A percentile compares a stretch with the other conserved stretches of the same genome.
phyloP scores from a whole-genome alignment of 2,113 vertebrate species.

The Galeopterus variegatus region DNA sequence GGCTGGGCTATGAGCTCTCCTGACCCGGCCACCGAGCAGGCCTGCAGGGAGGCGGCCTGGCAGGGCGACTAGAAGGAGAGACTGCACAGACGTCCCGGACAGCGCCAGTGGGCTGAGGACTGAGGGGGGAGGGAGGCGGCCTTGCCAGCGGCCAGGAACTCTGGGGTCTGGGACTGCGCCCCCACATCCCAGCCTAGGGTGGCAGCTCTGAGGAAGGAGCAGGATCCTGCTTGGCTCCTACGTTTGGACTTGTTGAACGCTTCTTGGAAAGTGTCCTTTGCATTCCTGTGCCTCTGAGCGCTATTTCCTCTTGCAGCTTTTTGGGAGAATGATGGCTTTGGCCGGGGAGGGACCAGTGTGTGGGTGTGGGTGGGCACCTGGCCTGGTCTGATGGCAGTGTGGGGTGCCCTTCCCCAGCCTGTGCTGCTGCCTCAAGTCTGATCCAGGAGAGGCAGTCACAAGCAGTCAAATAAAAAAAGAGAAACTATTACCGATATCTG shows the following conservation, averaged over 20 bases:
- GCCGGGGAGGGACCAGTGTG: neutral
- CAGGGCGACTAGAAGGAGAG: neutral
- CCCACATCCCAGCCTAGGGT: too few relatives aligned
- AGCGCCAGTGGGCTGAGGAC: neutral
- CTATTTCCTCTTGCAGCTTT: neutral
- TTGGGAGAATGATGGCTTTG: neutral
- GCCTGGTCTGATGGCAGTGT: neutral
- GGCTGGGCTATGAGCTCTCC: constrained; percentile 85
- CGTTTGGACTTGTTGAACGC: neutral
- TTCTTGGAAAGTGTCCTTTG: neutral
- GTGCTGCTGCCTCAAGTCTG: neutral
- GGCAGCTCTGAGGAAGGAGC: neutral
- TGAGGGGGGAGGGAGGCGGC: neutral
- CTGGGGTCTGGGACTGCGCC: neutral
- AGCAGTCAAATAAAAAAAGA: constrained; percentile 79
- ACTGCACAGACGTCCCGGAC: neutral
- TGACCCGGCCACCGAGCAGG: constrained; percentile 81
- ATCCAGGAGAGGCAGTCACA: neutral
- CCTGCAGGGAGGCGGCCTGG: neutral
- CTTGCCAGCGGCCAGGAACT: neutral
- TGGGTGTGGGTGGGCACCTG: neutral
- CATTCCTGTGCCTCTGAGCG: neutral
- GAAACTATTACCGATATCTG: neutral
- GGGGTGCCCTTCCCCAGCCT: neutral
- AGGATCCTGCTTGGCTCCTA: neutral